Evolutionary conservation across 1,140 invertebrate genomes (phyloP), one percentile per base, ranked within the genome.

Genomic region (Drosophila murphyi): DNA sequence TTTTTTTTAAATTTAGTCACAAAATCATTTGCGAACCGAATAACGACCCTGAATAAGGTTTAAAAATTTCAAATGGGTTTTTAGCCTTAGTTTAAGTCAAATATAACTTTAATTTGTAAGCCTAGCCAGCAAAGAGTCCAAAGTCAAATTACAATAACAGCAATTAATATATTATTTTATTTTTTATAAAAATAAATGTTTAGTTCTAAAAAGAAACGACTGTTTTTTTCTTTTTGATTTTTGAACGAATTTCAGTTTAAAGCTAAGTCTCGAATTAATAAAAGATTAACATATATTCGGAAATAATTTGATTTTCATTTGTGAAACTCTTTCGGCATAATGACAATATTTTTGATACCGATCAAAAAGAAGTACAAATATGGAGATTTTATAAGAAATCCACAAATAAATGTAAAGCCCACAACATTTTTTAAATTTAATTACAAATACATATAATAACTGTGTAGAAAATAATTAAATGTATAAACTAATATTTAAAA

Each of bases 291-390:
- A 43, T 41, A 20, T 57, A 65, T 52, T 39, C 12, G 54, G 32
- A 55, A 50, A 59, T 32, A 73, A 65, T 64, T 72, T 8, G 12
- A 51, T 54, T 48, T 67, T 34, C 10, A 65, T 69, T 70, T 32
- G 28, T 60, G 6, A 3, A 51, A 43, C 51, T 48, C 47, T 35
- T 8, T 72, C 63, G 80, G 77, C 78, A 67, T 57, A 90, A 76
- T 76, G 86, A 90, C 87, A 89, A 90, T 86, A 90, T 87, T 89
- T 90, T 89, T 80, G 78, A 89, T 80, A 79, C 51, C 70, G 79
- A 76, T 69, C 63, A 63, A 86, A 87, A 90, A 64, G 60, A 82
- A 90, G 87, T 90, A 90, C 87, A 90, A 90, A 90, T 90, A 76
- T 72, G 72, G 74, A 87, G 71, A 87, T 82, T 90, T 90, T 79